Conservation (phyloP, 2,797 vertebrate genomes). For the Vipera latastei region DNA sequence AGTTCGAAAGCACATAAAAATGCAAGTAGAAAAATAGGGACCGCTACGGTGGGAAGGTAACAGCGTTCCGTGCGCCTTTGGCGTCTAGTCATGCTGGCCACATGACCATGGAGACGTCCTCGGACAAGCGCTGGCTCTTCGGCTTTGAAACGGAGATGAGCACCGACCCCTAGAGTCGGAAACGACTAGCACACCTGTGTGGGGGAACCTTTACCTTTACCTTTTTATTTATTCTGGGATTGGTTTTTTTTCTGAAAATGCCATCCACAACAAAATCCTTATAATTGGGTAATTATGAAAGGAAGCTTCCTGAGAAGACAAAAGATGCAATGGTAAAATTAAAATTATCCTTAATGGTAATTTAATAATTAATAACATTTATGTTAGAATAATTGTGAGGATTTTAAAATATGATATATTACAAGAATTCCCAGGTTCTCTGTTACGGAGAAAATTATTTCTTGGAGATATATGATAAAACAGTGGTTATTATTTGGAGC, state of each 20-base stretch:
- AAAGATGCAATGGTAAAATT: background rate
- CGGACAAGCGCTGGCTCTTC: too few species aligned
- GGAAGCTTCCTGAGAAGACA: background rate
- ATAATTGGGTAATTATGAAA: background rate
- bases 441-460: background rate
- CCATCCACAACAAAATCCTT: background rate
- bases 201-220: too few species aligned
- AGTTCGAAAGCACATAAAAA: too few species aligned
- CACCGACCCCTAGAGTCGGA: too few species aligned
- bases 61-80: too few species aligned
- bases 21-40: too few species aligned
- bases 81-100: too few species aligned
- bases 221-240: background rate
- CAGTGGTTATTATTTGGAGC: background rate
- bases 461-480: background rate
- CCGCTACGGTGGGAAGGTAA: too few species aligned
- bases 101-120: too few species aligned
- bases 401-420: conserved; percentile 4
- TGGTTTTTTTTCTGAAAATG: background rate
- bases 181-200: too few species aligned
- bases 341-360: background rate
- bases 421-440: background rate
- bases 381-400: background rate
- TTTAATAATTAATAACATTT: conserved; percentile 2
- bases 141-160: too few species aligned